Evolutionary conservation across 2,113 vertebrate species (phyloP), one percentile per base, ranked within the genome.

Genomic region (Chamaea fasciata): DNA sequence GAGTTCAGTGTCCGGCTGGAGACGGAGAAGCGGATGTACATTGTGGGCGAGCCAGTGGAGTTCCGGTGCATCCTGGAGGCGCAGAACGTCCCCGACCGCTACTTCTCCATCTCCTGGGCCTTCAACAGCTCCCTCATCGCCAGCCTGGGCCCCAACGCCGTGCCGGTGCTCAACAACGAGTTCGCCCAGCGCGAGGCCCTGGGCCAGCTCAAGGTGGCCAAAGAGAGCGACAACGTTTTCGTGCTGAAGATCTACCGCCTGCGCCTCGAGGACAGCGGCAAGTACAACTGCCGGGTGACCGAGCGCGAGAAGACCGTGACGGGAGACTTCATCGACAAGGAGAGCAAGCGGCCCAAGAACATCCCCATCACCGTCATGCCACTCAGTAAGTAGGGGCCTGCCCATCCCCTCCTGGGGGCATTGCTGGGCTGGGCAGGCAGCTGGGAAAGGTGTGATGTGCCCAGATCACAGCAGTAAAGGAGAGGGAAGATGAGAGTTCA

Each of bases 41-140:
- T 98, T 2, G 98, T 98, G 80, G 99, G 99, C 23, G 99, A 99
- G 96, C 98, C 98, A 0, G 98, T 98, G 94, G 99, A 99, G 97
- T 99, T 99, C 87, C 98, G 98, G 31, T 99, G 99, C 97, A 98
- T 99, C 97, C 98, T 99, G 81, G 99, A 99, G 87, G 99, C 99
- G 0, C 99, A 99, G 98, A 99, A 98, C 3, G 68, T 99, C 56
- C 98, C 98, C 0, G 99, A 99, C 94, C 99, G 99, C 28, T 99
- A 98, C 98, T 99, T 99, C 89, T 99, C 99, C 41, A 98, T 99
- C 97, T 99, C 99, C 94, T 99, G 99, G 99, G 99, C 99, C 95
- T 99, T 99, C 98, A 99, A 99, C 97, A 99, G 99, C 98, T 99
- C 99, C 41, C 98, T 99, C 62, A 98, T 99, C 23, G 99, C 99